These are phyloP conservation scores for Glyptemys insculpta DNA, from an alignment of 2,797 vertebrate genomes.

Conservation along the genomic window DNA sequence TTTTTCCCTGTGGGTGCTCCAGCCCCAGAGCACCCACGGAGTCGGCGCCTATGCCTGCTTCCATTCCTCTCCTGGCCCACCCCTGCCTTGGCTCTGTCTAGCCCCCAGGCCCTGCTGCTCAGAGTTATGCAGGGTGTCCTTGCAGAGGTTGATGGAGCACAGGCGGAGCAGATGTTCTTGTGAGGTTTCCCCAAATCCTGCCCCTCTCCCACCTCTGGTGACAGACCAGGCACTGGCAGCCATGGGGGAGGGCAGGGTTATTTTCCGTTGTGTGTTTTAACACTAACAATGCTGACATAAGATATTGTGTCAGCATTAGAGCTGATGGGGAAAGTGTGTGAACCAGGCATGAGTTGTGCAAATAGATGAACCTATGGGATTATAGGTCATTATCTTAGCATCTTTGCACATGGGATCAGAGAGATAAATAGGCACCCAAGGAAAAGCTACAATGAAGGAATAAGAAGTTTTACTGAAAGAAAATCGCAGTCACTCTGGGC, in stretches of 20 bases:
- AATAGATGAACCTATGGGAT: background rate
- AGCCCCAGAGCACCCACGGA: too few species aligned
- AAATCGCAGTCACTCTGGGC: slow-evolving; percentile 20
- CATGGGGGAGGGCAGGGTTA: background rate
- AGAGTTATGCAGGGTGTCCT: slow-evolving; percentile 4
- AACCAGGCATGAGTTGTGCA: background rate
- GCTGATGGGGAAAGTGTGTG: background rate
- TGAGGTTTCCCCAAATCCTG: background rate
- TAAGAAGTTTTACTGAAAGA: slow-evolving; percentile 5
- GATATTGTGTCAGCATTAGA: rapidly evolving
- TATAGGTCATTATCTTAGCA: background rate
- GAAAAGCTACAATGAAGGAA: background rate
- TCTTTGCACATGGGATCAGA: background rate
- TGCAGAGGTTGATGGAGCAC: background rate
- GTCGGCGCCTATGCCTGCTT: background rate
- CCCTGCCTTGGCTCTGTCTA: background rate
- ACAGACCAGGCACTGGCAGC: background rate
- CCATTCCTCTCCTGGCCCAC: background rate
- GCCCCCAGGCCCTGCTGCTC: background rate
- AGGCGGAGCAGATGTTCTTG: background rate
- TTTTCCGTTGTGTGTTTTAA: background rate
- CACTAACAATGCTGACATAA: background rate
- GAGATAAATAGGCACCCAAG: background rate
- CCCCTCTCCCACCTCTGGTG: rapidly evolving
- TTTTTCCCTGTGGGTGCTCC: too few species aligned